Evolutionary conservation across 2,888 invertebrate species (phyloP), one percentile per base, ranked within the genome.

Genomic region (Euzophera pinguis): DNA sequence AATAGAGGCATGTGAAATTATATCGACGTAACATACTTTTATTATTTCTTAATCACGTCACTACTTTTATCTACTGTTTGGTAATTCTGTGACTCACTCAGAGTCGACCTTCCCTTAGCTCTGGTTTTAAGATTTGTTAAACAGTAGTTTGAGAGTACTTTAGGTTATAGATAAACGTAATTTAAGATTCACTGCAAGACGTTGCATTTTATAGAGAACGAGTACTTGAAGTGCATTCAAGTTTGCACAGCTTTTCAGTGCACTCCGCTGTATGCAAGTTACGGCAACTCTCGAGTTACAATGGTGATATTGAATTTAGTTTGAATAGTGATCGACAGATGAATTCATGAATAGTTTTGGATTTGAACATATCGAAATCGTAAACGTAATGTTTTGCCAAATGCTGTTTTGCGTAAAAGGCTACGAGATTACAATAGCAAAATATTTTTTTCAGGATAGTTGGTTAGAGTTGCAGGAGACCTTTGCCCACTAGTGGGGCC

Each of bases 221-320:
- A 57, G 51, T 56, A 53, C 48, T 48, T 59, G 47, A 57, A 65
- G 66, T 55, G 61, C 54, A 60, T 60, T 68, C 67, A 75, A 78
- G 74, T 78, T 77, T 76, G 65, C 71, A 62, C 62, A 76, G 65
- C 71, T 57, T 72, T 75, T 73, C 64, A 75, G 66, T 70, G 70
- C 68, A 62, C 64, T 63, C 59, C 55, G 59, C 58, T 53, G 58
- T 56, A 49, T 57, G 60, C 59, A 60, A 60, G 63, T 60, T 56
- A 65, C 59, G 57, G 59, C 52, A 55, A 59, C 60, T 50, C 65
- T 63, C 58, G 62, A 65, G 61, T 61, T 62, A 67, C 63, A 66
- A 65, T 55, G 43, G 55, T 50, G 52, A 54, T 59, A 56, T 53
- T 57, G 52, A 38, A 59, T 51, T 56, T 55, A 56, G 54, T 61